Conservation (phyloP, 2,888 invertebrate genomes). For the Synergus japonicus region DNA sequence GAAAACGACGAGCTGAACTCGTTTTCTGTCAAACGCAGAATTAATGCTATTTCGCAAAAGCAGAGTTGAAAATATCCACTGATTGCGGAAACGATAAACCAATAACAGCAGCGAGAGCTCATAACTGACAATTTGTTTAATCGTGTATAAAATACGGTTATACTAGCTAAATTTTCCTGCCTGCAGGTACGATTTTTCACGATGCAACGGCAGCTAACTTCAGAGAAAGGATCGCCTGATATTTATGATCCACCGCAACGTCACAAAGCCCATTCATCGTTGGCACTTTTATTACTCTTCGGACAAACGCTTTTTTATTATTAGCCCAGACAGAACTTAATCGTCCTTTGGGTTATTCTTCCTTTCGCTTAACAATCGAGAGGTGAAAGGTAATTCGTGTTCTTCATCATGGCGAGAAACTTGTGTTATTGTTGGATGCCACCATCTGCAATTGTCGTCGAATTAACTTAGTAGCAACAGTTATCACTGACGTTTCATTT, state of each 20-base stretch:
- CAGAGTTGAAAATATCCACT: not conserved
- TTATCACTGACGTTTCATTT: constrained; percentile 74
- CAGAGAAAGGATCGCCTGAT: constrained; percentile 2
- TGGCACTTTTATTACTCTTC: constrained; percentile 10
- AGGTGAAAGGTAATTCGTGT: not conserved
- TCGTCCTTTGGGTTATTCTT: not conserved
- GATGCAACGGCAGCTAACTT: constrained; percentile 12
- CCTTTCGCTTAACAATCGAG: not conserved
- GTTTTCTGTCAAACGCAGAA: constrained; percentile 5
- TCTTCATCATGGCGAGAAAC: constrained; percentile 1
- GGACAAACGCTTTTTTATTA: constrained; percentile 25
- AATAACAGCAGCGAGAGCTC: constrained; percentile 15
- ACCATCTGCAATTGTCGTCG: constrained; percentile 45
- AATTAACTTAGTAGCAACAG: constrained; percentile 69
- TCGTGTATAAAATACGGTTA: constrained; percentile 23
- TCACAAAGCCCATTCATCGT: constrained; percentile 6
- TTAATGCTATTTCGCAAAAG: not conserved
- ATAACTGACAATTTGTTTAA: constrained; percentile 30
- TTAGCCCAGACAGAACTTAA: not conserved
- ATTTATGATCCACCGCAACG: constrained; percentile 19
- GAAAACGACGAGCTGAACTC: not conserved
- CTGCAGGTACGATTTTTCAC: not conserved
- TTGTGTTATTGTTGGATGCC: constrained; percentile 4
- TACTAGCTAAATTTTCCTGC: not conserved
- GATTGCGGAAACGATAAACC: constrained; percentile 15